phyloP scores from a whole-genome alignment of 2,888 invertebrate genomes.

The Belgica antarctica region DNA sequence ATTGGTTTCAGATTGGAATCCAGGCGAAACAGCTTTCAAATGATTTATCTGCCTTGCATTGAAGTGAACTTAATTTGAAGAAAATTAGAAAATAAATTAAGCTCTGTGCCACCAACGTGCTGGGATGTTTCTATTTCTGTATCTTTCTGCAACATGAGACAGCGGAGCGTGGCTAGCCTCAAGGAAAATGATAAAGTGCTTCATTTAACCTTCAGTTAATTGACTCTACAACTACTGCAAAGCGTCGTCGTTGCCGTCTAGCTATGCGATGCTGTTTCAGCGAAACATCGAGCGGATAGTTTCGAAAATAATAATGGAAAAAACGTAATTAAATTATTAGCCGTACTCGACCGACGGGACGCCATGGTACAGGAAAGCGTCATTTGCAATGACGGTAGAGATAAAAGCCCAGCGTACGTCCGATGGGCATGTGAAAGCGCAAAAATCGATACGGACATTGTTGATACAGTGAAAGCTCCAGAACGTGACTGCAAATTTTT shows the following conservation, averaged over 20 bases:
- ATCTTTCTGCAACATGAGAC: constrained; percentile 23
- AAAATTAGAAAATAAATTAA: constrained; percentile 17
- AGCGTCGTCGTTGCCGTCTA: too few species aligned
- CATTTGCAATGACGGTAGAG: neutral
- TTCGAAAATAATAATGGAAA: constrained; percentile 18
- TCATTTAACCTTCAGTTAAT: constrained; percentile 40
- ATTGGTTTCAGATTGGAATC: too few species aligned
- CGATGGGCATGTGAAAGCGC: neutral
- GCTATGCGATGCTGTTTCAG: neutral
- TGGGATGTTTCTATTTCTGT: constrained; percentile 2
- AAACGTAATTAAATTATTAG: constrained; percentile 36
- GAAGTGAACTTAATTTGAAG: neutral
- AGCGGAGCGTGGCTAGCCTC: neutral
- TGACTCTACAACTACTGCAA: constrained; percentile 23
- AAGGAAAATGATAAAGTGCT: constrained; percentile 34
- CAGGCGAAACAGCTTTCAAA: too few species aligned
- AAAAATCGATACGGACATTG: constrained; percentile 24
- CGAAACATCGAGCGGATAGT: neutral
- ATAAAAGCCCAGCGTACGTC: neutral
- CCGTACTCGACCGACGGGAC: neutral
- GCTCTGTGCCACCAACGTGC: neutral
- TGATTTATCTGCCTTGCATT: too few species aligned
- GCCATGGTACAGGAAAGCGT: neutral
- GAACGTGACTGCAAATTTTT: too few species aligned
- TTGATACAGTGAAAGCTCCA: neutral